These are phyloP conservation scores for Xenopus borealis DNA, from an alignment of 2,113 vertebrate genomes.

Conservation along the genomic window DNA sequence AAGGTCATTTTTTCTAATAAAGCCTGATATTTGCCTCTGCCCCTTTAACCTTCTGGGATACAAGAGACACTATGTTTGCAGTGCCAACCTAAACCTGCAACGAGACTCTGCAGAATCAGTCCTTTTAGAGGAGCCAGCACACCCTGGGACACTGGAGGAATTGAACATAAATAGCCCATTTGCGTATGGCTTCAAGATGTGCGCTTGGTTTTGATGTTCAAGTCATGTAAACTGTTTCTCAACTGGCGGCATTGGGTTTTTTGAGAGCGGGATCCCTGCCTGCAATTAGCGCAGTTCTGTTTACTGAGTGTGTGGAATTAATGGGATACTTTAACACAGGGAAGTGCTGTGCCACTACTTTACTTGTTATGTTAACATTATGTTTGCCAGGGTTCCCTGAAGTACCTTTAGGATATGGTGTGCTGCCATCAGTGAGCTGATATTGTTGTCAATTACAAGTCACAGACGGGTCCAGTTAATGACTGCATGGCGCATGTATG, in stretches of 20 bases:
- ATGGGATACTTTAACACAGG: not conserved
- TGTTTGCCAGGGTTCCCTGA: not conserved
- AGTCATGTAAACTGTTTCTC: conserved; percentile 40
- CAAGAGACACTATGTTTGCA: not conserved
- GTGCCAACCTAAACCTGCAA: conserved; percentile 14
- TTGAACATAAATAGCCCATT: conserved; percentile 22
- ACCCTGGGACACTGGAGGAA: not conserved
- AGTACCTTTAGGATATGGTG: not conserved
- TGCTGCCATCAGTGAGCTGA: not conserved
- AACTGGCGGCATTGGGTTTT: conserved; percentile 2
- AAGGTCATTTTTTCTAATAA: not conserved
- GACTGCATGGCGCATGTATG: too few species aligned
- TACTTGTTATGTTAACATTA: not conserved
- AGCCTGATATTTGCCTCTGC: not conserved
- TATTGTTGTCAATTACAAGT: not conserved
- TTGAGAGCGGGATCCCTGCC: not conserved
- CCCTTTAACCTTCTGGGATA: conserved; percentile 5
- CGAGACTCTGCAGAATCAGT: conserved; percentile 20
- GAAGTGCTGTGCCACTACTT: not conserved
- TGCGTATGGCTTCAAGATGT: conserved; percentile 53
- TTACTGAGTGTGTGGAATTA: not conserved
- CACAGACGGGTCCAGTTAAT: too few species aligned
- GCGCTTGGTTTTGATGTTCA: conserved; percentile 19
- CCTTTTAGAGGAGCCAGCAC: conserved; percentile 28
- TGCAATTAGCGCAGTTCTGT: conserved; percentile 3